A percentile compares a stretch with the other conserved stretches of the same genome.
phyloP scores from a whole-genome alignment of 2,113 vertebrate species.

The Lates calcarifer region DNA sequence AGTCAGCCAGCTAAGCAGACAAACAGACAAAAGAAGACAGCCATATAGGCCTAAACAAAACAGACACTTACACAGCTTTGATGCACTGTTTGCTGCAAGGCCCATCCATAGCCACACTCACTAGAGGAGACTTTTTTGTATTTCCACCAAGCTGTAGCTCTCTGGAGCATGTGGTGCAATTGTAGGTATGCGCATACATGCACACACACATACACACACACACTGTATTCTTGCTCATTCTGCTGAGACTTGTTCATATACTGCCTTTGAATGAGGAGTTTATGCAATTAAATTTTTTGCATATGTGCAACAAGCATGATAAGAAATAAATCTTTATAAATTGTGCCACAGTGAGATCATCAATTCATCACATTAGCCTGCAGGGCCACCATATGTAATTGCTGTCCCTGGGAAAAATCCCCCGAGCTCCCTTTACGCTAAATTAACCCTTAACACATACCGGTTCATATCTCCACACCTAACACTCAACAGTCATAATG shows the following conservation, averaged over 20 bases:
- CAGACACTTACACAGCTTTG: conserved; percentile 24
- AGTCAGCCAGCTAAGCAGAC: conserved; percentile 11
- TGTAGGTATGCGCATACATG: not conserved
- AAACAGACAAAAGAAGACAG: conserved; percentile 40
- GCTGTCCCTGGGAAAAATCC: not conserved
- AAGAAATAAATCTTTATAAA: conserved; percentile 59
- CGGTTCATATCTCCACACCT: conserved; percentile 5
- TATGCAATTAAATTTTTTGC: conserved; percentile 38
- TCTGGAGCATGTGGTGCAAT: not conserved
- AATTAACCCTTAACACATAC: conserved; percentile 42
- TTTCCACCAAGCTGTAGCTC: not conserved
- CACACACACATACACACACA: not conserved
- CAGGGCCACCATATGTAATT: conserved; percentile 40
- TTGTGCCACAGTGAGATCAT: conserved; percentile 14
- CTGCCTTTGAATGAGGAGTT: conserved; percentile 11
- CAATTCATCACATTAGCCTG: conserved; percentile 30
- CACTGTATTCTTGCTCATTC: not conserved
- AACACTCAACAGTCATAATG: conserved; percentile 22
- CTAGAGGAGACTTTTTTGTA: conserved; percentile 12
- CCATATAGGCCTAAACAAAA: conserved; percentile 38
- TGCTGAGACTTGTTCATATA: not conserved
- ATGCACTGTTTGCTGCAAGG: conserved; percentile 36
- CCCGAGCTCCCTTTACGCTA: conserved; percentile 22
- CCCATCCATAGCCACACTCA: not conserved
- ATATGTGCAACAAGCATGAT: conserved; percentile 16